Evolutionary conservation across 2,888 invertebrate genomes (phyloP).

Genomic region (Ariolimax columbianus): DNA sequence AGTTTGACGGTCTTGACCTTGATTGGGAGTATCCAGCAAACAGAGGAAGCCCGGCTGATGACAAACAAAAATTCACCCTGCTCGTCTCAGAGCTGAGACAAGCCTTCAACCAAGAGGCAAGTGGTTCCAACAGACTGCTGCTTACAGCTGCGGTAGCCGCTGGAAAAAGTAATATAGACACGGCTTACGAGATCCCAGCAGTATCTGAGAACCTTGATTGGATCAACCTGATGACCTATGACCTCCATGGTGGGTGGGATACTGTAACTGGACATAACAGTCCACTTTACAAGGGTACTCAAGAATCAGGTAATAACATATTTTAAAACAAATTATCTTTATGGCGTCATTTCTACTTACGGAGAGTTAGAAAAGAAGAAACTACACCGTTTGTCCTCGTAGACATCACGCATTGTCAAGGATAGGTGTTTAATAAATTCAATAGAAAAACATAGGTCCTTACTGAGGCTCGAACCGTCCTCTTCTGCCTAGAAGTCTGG

Average conservation of each 20-base stretch:
- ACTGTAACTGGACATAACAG: slow-evolving; percentile 72
- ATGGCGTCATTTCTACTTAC: too few relatives aligned
- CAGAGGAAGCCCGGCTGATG: slow-evolving; percentile 72
- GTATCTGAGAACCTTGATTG: slow-evolving; percentile 62
- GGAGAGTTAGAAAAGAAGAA: too few relatives aligned
- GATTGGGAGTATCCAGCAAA: slow-evolving; percentile 92
- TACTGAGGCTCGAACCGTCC: too few relatives aligned
- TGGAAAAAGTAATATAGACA: slow-evolving; percentile 66
- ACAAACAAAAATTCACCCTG: slow-evolving; percentile 65
- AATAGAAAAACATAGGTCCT: too few relatives aligned
- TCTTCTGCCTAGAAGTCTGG: too few relatives aligned
- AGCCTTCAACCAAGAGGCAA: slow-evolving; percentile 68
- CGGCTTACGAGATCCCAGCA: slow-evolving; percentile 63
- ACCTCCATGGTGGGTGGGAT: slow-evolving; percentile 75
- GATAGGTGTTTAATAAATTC: too few relatives aligned
- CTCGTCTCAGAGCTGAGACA: slow-evolving; percentile 67
- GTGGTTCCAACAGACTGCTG: slow-evolving; percentile 63
- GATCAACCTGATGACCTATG: slow-evolving; percentile 72
- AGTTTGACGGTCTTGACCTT: slow-evolving; percentile 91
- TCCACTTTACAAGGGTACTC: slow-evolving; percentile 65
- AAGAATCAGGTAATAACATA: slow-evolving; percentile 54
- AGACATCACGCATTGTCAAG: too few relatives aligned
- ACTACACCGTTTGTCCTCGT: too few relatives aligned
- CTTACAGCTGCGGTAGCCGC: slow-evolving; percentile 76
- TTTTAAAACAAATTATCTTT: too few relatives aligned